Conservation (phyloP, 2,888 invertebrate genomes). For the Saturnia pavonia region DNA sequence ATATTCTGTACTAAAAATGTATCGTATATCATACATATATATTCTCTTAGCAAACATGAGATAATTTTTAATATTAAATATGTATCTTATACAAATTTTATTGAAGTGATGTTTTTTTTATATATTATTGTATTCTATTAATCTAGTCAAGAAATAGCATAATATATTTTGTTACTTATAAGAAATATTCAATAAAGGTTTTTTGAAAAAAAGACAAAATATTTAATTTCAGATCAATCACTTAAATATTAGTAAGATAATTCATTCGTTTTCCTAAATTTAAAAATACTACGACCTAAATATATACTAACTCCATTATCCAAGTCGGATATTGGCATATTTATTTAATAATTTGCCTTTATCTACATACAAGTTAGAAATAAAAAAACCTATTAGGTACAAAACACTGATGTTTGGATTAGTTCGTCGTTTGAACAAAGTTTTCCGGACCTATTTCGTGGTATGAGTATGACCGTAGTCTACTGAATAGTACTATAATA, state of each 20-base stretch:
- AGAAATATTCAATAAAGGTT: neutral
- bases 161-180: neutral
- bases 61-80: neutral
- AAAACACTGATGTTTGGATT: neutral
- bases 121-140: neutral
- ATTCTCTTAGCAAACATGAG: neutral
- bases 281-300: neutral
- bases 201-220: neutral
- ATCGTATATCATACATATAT: neutral
- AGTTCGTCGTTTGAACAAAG: neutral
- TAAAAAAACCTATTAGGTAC: neutral
- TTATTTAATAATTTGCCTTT: neutral
- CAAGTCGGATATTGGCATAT: neutral
- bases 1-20: neutral
- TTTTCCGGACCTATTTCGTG: no score
- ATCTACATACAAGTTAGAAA: neutral
- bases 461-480: no score
- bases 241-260: neutral
- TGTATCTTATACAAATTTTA: neutral
- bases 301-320: neutral
- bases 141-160: slow-evolving; percentile 3
- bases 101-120: neutral
- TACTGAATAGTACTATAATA: no score
- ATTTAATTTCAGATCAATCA: neutral
- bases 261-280: neutral